phyloP scores from a whole-genome alignment of 2,113 vertebrate genomes.

The Apistogramma diplotaenia region DNA sequence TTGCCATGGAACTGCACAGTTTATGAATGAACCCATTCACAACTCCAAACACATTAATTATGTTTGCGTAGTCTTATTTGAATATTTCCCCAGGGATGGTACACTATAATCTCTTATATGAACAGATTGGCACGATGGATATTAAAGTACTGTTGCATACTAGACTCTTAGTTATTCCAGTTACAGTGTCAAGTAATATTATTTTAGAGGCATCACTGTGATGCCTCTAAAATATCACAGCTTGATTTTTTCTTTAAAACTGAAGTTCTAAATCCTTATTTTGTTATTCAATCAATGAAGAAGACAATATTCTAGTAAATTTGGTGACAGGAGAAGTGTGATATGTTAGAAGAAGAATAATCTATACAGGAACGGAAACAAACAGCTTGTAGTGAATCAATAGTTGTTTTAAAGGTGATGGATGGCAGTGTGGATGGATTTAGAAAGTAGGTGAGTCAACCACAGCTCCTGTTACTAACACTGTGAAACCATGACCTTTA shows the following conservation, averaged over 20 bases:
- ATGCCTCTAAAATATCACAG: background rate
- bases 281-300: background rate
- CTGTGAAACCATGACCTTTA: constrained; percentile 40
- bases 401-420: constrained; percentile 32
- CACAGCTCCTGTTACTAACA: constrained; percentile 24
- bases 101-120: background rate
- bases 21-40: background rate
- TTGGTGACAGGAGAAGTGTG: background rate
- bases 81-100: background rate
- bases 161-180: background rate
- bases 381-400: constrained; percentile 8
- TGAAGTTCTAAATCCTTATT: background rate
- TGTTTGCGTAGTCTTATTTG: background rate
- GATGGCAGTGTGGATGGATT: constrained; percentile 7
- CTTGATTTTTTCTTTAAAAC: no score
- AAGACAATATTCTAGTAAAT: background rate
- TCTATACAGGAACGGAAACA: background rate
- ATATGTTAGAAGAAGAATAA: background rate
- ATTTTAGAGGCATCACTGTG: fast-evolving
- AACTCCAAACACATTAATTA: background rate
- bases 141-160: background rate
- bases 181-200: background rate
- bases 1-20: background rate
- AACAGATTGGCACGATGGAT: background rate
- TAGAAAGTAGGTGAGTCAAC: constrained; percentile 19